These are phyloP conservation scores for Chaetorhynchus papuensis DNA, from an alignment of 2,113 vertebrate genomes.

Conservation along the genomic window DNA sequence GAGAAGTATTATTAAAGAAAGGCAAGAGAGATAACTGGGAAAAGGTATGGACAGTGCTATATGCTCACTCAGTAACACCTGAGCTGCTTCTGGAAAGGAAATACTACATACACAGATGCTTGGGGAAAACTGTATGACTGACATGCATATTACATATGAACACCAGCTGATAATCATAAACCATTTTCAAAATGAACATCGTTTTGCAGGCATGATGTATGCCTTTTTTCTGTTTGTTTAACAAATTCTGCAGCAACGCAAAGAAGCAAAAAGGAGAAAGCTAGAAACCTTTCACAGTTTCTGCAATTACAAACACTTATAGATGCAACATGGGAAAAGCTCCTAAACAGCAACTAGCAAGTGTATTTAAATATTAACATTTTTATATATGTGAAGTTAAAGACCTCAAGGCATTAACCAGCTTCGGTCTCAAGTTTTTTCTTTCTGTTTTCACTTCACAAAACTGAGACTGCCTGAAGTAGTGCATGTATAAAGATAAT, in stretches of 20 bases:
- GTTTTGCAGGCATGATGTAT: not conserved
- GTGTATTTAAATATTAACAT: not conserved
- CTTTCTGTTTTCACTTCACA: not conserved
- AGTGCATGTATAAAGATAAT: not conserved
- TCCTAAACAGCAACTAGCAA: not conserved
- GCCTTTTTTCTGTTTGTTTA: not conserved
- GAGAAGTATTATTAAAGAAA: not conserved
- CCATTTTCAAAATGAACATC: not conserved
- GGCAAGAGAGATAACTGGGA: not conserved
- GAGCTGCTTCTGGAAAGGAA: not conserved
- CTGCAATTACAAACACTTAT: not conserved
- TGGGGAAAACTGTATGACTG: not conserved
- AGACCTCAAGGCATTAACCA: not conserved
- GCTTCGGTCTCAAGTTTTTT: not conserved
- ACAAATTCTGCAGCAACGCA: not conserved
- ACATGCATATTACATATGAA: not conserved
- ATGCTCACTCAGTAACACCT: not conserved
- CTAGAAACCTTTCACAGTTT: not conserved
- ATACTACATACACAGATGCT: not conserved
- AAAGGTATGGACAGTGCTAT: not conserved
- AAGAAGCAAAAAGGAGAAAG: not conserved
- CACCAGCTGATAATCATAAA: not conserved
- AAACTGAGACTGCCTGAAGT: not conserved
- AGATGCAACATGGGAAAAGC: not conserved
- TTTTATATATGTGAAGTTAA: not conserved